Percentiles rank a stretch among this genome's conserved stretches.
phyloP scores from a whole-genome alignment of 2,113 vertebrate genomes.

The Entosphenus tridentatus region DNA sequence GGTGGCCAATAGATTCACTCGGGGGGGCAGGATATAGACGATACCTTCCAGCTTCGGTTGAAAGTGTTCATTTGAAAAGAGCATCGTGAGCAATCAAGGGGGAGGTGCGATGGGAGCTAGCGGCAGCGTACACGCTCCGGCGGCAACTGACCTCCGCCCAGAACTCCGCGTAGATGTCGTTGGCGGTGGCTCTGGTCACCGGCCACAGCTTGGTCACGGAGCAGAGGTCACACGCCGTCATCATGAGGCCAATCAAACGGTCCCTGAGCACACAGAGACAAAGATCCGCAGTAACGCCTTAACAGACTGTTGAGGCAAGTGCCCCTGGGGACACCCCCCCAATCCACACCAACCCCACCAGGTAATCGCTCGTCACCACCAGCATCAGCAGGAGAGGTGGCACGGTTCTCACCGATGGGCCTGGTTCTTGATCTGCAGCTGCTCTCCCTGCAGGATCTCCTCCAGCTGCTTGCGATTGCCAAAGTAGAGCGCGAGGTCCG shows the following conservation, averaged over 20 bases:
- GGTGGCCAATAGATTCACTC: not conserved
- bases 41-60: not conserved
- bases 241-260: slow-evolving; percentile 87
- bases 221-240: slow-evolving; percentile 95
- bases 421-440: slow-evolving; percentile 66
- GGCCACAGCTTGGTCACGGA: slow-evolving; percentile 93
- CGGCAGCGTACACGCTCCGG: not conserved
- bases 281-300: no score
- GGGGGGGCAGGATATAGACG: no score
- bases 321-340: no score
- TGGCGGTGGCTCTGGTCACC: slow-evolving; percentile 63
- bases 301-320: no score
- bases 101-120: not conserved
- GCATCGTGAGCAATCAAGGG: not conserved
- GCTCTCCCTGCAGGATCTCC: slow-evolving; percentile 39
- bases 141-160: slow-evolving; percentile 63
- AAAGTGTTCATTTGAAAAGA: not conserved
- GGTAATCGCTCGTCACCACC: no score
- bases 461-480: slow-evolving; percentile 80
- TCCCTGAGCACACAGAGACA: slow-evolving; percentile 29
- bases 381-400: no score
- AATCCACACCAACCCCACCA: no score
- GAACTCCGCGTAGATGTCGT: slow-evolving; percentile 93
- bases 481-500: slow-evolving; percentile 88
- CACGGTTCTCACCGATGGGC: slow-evolving; percentile 41